Percentiles rank a stretch among this genome's conserved stretches.
Conservation (phyloP, 92 coral and sea anemone genomes). For the Parazoanthus swiftii region DNA sequence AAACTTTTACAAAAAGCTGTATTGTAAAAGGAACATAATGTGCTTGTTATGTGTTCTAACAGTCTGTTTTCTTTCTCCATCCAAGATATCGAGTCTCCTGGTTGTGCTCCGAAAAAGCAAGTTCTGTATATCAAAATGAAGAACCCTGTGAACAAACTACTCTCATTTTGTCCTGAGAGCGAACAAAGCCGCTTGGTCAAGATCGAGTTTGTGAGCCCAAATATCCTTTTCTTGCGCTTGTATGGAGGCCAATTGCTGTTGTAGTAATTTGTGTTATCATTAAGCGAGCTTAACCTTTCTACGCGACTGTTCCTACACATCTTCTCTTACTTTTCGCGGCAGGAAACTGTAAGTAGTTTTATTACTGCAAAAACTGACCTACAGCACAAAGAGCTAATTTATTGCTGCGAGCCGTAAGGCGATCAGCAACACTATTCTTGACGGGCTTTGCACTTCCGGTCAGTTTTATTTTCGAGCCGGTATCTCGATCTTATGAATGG, state of each 20-base stretch:
- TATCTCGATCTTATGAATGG: too few species aligned
- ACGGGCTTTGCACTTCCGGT: too few species aligned
- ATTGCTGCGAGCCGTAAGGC: too few species aligned
- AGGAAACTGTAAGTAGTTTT: neutral
- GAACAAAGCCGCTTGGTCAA: conserved; percentile 21
- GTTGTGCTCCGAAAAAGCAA: conserved; percentile 3
- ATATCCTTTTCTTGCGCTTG: conserved; percentile 28
- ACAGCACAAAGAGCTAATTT: too few species aligned
- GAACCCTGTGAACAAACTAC: conserved; percentile 31
- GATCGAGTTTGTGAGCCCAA: conserved; percentile 17
- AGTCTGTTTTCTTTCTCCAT: neutral
- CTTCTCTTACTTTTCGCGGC: too few species aligned
- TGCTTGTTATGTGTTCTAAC: neutral
- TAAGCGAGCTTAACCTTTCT: neutral
- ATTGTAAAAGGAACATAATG: too few species aligned
- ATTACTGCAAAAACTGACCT: too few species aligned
- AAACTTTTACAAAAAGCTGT: neutral
- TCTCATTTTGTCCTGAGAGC: conserved; percentile 30
- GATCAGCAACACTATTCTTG: too few species aligned
- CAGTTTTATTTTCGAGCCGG: too few species aligned
- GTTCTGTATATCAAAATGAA: conserved; percentile 20
- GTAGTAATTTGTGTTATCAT: neutral
- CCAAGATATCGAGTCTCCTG: conserved; percentile 28
- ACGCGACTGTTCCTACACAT: neutral
- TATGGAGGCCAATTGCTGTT: neutral